phyloP scores from a whole-genome alignment of 2,888 invertebrate genomes.

The Leucophenga maculata region DNA sequence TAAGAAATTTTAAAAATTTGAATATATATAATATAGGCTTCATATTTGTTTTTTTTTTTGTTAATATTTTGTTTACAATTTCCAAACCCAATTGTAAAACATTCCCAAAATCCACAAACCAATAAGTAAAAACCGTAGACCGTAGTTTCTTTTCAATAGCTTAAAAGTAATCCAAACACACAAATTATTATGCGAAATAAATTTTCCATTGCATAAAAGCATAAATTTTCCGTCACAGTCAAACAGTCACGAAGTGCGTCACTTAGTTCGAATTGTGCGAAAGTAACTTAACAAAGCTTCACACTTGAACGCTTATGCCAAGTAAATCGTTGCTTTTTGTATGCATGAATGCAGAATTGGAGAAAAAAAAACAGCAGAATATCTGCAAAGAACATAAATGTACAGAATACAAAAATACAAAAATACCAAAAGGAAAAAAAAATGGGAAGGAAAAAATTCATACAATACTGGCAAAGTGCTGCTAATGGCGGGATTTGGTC shows the following conservation, averaged over 20 bases:
- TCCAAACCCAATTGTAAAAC: too few relatives aligned
- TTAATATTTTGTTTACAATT: too few relatives aligned
- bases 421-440: not conserved
- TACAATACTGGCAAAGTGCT: too few relatives aligned
- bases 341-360: conserved; percentile 8
- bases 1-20: not conserved
- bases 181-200: not conserved
- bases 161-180: conserved; percentile 2
- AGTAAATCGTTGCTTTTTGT: not conserved
- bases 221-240: not conserved
- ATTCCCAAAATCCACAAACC: too few relatives aligned
- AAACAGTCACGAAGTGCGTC: not conserved
- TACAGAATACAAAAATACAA: not conserved
- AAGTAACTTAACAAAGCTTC: conserved; percentile 1
- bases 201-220: not conserved
- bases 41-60: too few relatives aligned
- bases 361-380: too few relatives aligned
- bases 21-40: too few relatives aligned
- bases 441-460: not conserved
- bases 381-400: too few relatives aligned
- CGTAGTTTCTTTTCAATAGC: not conserved
- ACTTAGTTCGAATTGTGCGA: not conserved
- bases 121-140: too few relatives aligned
- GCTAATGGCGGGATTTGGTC: not conserved
- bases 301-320: conserved; percentile 1